A percentile compares a stretch with the other conserved stretches of the same genome.
Evolutionary conservation across 1,140 invertebrate species (phyloP).

Genomic region (Lamellibrachia luymesi): DNA sequence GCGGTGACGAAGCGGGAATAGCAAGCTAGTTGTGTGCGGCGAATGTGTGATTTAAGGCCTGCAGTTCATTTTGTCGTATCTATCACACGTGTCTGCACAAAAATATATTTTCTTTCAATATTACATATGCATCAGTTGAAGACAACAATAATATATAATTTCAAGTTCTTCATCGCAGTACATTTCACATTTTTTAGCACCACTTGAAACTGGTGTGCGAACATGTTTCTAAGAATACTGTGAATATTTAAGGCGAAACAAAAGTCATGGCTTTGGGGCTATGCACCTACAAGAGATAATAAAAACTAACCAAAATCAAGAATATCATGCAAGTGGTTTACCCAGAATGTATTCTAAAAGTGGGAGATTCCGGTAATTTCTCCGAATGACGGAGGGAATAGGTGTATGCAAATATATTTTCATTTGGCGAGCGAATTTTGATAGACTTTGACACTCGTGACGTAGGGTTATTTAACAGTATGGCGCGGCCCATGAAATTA

Average conservation of each 20-base stretch:
- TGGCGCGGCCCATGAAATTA: too few relatives aligned
- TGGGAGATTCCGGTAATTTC: too few relatives aligned
- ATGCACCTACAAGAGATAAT: not conserved
- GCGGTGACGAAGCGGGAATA: too few relatives aligned
- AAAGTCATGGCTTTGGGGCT: not conserved
- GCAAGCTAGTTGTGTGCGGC: not conserved
- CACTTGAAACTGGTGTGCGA: not conserved
- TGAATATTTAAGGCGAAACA: not conserved
- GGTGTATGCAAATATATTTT: too few relatives aligned
- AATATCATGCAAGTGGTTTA: not conserved
- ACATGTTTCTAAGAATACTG: not conserved
- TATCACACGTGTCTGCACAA: not conserved
- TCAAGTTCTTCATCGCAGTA: not conserved
- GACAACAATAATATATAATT: not conserved
- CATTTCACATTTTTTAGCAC: not conserved
- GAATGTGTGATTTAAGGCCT: not conserved
- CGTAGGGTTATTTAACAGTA: too few relatives aligned
- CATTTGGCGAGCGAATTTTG: too few relatives aligned
- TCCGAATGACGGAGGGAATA: too few relatives aligned
- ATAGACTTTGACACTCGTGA: too few relatives aligned
- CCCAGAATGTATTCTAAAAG: too few relatives aligned
- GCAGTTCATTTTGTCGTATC: not conserved
- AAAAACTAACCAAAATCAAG: not conserved
- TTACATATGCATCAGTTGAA: not conserved
- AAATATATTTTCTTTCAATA: not conserved